phyloP scores from a whole-genome alignment of 2,113 vertebrate species.

The Onychostoma macrolepis region DNA sequence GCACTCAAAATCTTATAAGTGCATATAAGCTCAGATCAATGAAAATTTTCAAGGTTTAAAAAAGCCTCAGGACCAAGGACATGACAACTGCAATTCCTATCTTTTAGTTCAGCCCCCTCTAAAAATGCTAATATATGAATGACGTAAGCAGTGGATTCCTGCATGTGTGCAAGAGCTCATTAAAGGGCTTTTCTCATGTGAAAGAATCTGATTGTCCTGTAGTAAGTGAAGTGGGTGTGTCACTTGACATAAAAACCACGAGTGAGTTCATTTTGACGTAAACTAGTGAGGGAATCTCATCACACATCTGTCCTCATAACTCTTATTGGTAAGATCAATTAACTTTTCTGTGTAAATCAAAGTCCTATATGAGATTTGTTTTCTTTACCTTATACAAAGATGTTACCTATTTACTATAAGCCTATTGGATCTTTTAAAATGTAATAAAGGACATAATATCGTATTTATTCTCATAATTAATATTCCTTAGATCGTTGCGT shows the following conservation, averaged over 20 bases:
- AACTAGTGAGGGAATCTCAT: conserved; percentile 34
- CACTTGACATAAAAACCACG: conserved; percentile 72
- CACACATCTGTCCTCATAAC: conserved; percentile 40
- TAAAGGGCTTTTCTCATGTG: conserved; percentile 45
- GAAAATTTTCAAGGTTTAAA: too few relatives aligned
- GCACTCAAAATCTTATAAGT: too few relatives aligned
- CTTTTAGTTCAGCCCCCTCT: not conserved
- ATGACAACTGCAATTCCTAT: not conserved
- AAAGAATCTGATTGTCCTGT: not conserved
- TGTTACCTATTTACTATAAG: not conserved
- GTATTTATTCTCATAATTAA: not conserved
- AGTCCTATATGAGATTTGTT: not conserved
- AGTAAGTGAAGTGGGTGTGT: conserved; percentile 76
- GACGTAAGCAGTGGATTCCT: not conserved
- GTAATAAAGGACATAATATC: not conserved
- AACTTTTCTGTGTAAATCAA: not conserved
- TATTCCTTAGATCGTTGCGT: not conserved
- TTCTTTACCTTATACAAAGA: not conserved
- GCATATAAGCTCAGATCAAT: too few relatives aligned
- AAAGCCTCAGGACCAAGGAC: not conserved
- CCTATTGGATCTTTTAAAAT: not conserved
- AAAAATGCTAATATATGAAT: conserved; percentile 1
- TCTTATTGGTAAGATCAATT: not conserved
- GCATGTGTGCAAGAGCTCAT: conserved; percentile 32
- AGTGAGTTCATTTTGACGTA: conserved; percentile 21